These are phyloP conservation scores for Camponotus vicinus DNA, from an alignment of 1,140 invertebrate genomes.

Conservation along the genomic window DNA sequence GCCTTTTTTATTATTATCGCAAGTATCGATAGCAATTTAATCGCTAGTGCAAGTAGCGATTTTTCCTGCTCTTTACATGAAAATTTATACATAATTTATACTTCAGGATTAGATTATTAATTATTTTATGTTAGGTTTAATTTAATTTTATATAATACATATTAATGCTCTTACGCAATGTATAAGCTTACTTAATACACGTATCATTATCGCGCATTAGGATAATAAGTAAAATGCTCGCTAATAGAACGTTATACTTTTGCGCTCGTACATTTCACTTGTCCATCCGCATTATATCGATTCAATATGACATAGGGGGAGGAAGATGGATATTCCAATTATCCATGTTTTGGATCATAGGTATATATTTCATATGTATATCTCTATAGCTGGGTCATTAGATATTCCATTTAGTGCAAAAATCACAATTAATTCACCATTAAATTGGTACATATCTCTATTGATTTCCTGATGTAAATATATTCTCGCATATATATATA, in stretches of 20 bases:
- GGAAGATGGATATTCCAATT: conserved; percentile 27
- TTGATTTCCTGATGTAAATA: background rate
- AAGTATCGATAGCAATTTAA: background rate
- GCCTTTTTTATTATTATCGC: background rate
- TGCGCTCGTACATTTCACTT: conserved; percentile 22
- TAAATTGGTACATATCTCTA: background rate
- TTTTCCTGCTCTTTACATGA: background rate
- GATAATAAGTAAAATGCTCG: conserved; percentile 44
- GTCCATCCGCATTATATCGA: conserved; percentile 22
- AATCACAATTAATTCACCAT: background rate
- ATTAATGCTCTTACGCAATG: background rate
- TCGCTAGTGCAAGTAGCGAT: background rate
- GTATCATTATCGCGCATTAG: conserved; percentile 44
- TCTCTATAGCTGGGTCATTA: background rate
- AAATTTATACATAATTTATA: background rate
- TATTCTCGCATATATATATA: background rate
- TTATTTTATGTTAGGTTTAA: background rate
- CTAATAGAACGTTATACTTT: conserved; percentile 39
- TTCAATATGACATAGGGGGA: conserved; percentile 19
- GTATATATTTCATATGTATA: background rate
- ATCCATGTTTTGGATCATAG: conserved; percentile 10
- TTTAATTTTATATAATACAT: background rate
- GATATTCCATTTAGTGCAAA: conserved; percentile 12
- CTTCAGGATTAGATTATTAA: background rate
- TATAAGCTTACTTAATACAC: conserved; percentile 14